These are phyloP conservation scores for Dioctria linearis DNA, from an alignment of 2,888 invertebrate genomes.

Conservation along the genomic window DNA sequence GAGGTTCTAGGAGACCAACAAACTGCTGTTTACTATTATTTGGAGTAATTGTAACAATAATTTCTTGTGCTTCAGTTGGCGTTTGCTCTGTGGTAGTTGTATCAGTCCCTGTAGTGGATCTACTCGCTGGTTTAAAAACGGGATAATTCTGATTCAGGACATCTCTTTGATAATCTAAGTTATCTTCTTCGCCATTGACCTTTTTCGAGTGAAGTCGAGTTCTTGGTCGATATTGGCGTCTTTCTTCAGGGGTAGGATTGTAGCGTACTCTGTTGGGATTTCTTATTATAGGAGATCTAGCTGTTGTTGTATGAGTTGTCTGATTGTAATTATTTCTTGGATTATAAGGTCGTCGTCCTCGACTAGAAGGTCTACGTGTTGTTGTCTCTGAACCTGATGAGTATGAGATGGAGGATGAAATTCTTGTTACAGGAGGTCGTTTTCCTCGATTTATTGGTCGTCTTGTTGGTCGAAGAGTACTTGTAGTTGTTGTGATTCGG, in stretches of 20 bases:
- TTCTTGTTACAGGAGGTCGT: slow-evolving; percentile 68
- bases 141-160: slow-evolving; percentile 78
- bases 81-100: slow-evolving; percentile 64
- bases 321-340: slow-evolving; percentile 61
- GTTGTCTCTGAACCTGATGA: slow-evolving; percentile 65
- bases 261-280: slow-evolving; percentile 70
- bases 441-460: slow-evolving; percentile 73
- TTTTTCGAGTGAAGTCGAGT: slow-evolving; percentile 62
- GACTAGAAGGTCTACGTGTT: slow-evolving; percentile 66
- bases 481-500: slow-evolving; percentile 70
- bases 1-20: slow-evolving; percentile 67
- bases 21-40: slow-evolving; percentile 65
- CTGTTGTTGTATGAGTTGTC: slow-evolving; percentile 59
- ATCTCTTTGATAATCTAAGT: slow-evolving; percentile 76
- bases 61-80: slow-evolving; percentile 66
- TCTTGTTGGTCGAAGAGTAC: slow-evolving; percentile 67
- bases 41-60: slow-evolving; percentile 67
- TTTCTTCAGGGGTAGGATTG: slow-evolving; percentile 69
- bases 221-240: slow-evolving; percentile 66
- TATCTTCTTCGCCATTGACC: slow-evolving; percentile 63
- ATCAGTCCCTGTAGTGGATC: slow-evolving; percentile 63
- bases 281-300: slow-evolving; percentile 67
- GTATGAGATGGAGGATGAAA: slow-evolving; percentile 67
- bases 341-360: slow-evolving; percentile 70
- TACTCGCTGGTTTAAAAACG: slow-evolving; percentile 71